Base-by-base conservation (phyloP, 2,888 invertebrate species). In the Xanthorhoe spadicearia region DNA sequence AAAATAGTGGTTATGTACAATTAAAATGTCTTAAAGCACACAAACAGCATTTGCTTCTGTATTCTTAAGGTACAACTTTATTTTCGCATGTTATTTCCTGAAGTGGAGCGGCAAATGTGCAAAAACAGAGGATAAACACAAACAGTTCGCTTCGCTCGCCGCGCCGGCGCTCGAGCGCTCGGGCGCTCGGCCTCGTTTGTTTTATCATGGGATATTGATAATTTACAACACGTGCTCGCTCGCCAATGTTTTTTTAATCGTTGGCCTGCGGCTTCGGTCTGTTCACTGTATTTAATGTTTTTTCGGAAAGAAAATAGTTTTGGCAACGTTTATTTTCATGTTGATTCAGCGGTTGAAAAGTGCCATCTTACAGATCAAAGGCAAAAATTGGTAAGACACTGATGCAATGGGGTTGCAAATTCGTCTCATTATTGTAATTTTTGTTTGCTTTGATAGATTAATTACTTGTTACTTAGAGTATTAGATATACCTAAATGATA, bases 181-280 rank as follows among this genome's bases (percentile, higher is more conserved):
- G 64, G 70, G 55, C 66, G n/a, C n/a, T n/a, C 66, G 69, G n/a
- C n/a, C 71, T 65, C 76, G 91, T 88, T 91, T 90, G 86, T 89
- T 91, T 87, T 90, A 89, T 90, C 92, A 90, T 88, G 92, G 92
- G 92, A 93, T 90, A 87, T 87, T 92, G 92, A 88, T 92, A 88
- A 93, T 91, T 88, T 87, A 79, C 70, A 76, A 80, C 92, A 90
- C 88, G 87, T 88, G 89, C 77, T 77, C 68, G 70, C 70, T 72
- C 69, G 69, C 68, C 74, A 75, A 79, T 85, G 83, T 84, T 84
- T 79, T 82, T 81, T 77, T 77, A 83, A 80, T 80, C 81, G 78
- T 77, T 72, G 76, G 82, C 83, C 81, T 68, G 80, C 78, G 79
- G 84, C 78, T 64, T 71, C 62, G 54, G 58, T 64, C 68, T 70